A percentile compares a stretch with the other conserved stretches of the same genome.
phyloP scores from a whole-genome alignment of 1,140 invertebrate species.

The Penaeus chinensis region DNA sequence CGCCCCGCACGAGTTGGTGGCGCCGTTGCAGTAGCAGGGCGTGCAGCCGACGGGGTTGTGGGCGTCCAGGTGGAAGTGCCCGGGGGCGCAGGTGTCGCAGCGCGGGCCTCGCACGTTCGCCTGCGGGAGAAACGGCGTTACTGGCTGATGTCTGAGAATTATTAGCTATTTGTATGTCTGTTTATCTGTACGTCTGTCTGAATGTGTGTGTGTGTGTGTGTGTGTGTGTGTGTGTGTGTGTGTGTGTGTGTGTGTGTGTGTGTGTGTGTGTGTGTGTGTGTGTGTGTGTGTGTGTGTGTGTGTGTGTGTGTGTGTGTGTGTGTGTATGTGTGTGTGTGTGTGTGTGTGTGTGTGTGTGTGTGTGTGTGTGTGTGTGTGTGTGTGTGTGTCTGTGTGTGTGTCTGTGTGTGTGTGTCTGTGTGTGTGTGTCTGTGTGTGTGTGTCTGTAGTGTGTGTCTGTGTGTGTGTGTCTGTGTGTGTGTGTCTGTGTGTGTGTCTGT shows the following conservation, averaged over 20 bases:
- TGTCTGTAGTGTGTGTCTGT: not conserved
- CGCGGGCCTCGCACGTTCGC: slow-evolving; percentile 78
- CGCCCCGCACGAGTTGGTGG: slow-evolving; percentile 79
- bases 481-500: slow-evolving; percentile 26
- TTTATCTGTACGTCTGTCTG: too few relatives aligned
- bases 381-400: too few relatives aligned
- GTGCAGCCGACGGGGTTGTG: slow-evolving; percentile 86
- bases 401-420: too few relatives aligned
- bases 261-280: too few relatives aligned
- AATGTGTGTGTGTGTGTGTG: too few relatives aligned
- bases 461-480: slow-evolving; percentile 13
- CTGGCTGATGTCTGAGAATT: too few relatives aligned
- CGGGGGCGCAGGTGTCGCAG: slow-evolving; percentile 81
- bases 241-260: too few relatives aligned
- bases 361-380: not conserved
- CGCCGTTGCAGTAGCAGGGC: slow-evolving; percentile 92
- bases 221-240: too few relatives aligned
- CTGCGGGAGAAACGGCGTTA: slow-evolving; percentile 54
- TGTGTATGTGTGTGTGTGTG: slow-evolving; percentile 29
- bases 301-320: slow-evolving; percentile 18
- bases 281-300: not conserved
- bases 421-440: not conserved
- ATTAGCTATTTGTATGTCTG: too few relatives aligned
- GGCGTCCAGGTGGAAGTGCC: slow-evolving; percentile 83
- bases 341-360: not conserved